Conservation (phyloP, 1,140 invertebrate genomes). For the Brachionus koreanus region DNA sequence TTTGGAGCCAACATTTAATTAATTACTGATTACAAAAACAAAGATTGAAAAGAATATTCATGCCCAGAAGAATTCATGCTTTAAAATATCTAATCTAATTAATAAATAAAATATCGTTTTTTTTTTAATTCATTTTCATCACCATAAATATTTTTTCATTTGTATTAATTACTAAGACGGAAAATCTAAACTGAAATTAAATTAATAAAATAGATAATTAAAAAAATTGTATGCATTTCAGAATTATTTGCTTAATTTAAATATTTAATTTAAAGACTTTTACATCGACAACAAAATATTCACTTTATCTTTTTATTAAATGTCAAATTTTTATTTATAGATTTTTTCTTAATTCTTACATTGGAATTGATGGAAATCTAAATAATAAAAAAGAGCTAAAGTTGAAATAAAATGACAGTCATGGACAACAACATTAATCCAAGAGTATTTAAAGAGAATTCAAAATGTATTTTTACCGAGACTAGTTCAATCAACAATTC, state of each 20-base stretch:
- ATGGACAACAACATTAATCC: constrained; percentile 18
- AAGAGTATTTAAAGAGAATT: not conserved
- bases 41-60: not conserved
- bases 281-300: not conserved
- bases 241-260: not conserved
- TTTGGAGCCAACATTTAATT: not conserved
- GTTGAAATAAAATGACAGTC: not conserved
- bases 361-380: not conserved
- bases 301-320: not conserved
- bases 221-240: not conserved
- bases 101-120: not conserved
- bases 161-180: not conserved
- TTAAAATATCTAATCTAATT: not conserved
- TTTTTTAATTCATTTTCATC: not conserved
- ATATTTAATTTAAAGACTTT: not conserved
- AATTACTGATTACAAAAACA: not conserved
- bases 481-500: not conserved
- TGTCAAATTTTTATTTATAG: not conserved
- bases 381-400: not conserved
- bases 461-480: not conserved
- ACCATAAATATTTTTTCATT: not conserved
- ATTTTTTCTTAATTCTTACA: not conserved
- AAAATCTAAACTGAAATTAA: not conserved
- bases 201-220: not conserved
- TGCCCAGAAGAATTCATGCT: not conserved